These are phyloP conservation scores for Eutolmus rufibarbis DNA, from an alignment of 2,888 invertebrate species.

Conservation along the genomic window DNA sequence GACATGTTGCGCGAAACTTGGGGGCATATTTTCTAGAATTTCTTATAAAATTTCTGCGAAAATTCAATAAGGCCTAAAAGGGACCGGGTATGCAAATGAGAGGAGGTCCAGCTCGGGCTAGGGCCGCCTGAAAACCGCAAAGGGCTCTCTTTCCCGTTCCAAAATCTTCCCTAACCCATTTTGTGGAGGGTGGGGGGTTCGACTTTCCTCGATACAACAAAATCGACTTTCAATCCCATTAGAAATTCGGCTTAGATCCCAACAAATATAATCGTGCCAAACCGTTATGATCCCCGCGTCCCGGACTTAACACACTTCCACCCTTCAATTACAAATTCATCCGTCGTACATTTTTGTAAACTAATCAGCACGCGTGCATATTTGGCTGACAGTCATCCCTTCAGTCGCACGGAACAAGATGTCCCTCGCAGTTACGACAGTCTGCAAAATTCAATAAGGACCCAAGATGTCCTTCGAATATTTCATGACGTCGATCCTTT, in stretches of 20 bases:
- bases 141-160: neutral
- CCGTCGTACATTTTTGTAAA: constrained; percentile 46
- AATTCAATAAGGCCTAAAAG: constrained; percentile 32
- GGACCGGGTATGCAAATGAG: constrained; percentile 43
- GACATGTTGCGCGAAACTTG: neutral
- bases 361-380: constrained; percentile 48
- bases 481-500: constrained; percentile 44
- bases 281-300: constrained; percentile 17
- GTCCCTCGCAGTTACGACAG: constrained; percentile 33
- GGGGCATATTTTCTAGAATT: neutral
- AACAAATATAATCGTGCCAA: constrained; percentile 36
- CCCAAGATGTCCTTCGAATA: constrained; percentile 43
- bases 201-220: constrained; percentile 41
- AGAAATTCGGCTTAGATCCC: constrained; percentile 44
- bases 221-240: constrained; percentile 47
- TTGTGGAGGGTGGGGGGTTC: neutral
- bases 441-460: constrained; percentile 44
- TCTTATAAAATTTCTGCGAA: constrained; percentile 2
- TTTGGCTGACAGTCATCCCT: constrained; percentile 46
- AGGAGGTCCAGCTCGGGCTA: constrained; percentile 25
- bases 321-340: constrained; percentile 48
- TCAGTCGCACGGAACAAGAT: constrained; percentile 37
- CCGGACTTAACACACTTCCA: constrained; percentile 5
- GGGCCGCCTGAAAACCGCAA: constrained; percentile 30
- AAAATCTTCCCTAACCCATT: neutral